Evolutionary conservation across 1,140 invertebrate genomes (phyloP).

Genomic region (Chlorops oryzae): DNA sequence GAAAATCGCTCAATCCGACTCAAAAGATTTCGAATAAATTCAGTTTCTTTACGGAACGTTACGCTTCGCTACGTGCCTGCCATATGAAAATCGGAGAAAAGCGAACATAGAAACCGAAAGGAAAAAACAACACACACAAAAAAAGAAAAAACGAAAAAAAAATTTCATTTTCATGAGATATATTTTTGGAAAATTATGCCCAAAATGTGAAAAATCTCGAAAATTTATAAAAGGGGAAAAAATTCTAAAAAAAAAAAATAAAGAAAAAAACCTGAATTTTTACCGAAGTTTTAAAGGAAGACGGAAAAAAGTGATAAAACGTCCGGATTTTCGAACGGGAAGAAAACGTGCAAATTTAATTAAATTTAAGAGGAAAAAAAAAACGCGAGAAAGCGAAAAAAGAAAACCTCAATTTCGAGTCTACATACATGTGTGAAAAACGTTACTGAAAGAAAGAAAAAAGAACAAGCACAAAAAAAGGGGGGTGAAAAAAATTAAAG

Average conservation of each 20-base stretch:
- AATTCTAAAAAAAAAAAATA: constrained; percentile 3
- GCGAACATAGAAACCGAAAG: too few species aligned
- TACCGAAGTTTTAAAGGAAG: not conserved
- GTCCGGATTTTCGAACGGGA: not conserved
- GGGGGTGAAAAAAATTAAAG: not conserved
- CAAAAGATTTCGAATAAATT: too few species aligned
- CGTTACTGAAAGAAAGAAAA: too few species aligned
- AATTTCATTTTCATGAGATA: not conserved
- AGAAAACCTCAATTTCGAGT: too few species aligned
- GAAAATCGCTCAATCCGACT: too few species aligned
- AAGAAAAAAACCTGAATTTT: constrained; percentile 9
- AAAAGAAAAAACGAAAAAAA: not conserved
- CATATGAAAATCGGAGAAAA: too few species aligned
- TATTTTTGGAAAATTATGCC: not conserved
- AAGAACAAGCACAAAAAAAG: not conserved
- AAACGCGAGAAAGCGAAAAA: too few species aligned
- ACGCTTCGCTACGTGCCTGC: too few species aligned
- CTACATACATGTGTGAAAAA: too few species aligned
- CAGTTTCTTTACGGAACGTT: too few species aligned
- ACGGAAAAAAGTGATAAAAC: not conserved
- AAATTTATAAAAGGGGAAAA: constrained; percentile 3
- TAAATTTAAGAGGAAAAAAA: too few species aligned
- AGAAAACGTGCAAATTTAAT: not conserved
- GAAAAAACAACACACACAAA: not conserved
- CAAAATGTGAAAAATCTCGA: not conserved